phyloP scores from a whole-genome alignment of 2,113 vertebrate species.

The Grammomys surdaster region DNA sequence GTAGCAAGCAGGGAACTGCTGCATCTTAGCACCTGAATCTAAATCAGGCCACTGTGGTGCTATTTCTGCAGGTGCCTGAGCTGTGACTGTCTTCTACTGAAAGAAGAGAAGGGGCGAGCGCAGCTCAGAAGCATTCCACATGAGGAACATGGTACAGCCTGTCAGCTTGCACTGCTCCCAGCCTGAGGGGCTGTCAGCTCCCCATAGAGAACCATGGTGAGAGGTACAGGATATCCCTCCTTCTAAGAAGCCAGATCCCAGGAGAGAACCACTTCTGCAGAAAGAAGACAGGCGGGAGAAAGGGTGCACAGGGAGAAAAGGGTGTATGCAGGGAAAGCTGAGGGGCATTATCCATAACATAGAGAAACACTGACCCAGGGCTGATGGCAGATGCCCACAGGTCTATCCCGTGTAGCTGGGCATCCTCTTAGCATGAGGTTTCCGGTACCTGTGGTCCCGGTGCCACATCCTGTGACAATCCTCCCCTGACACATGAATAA shows the following conservation, averaged over 20 bases:
- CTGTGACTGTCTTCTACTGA: not conserved
- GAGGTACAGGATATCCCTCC: not conserved
- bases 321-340: fast-evolving
- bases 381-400: fast-evolving
- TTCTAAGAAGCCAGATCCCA: not conserved
- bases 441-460: not conserved
- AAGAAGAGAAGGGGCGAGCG: not conserved
- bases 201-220: not conserved
- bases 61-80: constrained; percentile 18
- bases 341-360: fast-evolving
- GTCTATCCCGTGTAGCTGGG: not conserved
- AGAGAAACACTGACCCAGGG: not conserved
- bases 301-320: not conserved
- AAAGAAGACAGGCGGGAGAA: not conserved
- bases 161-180: not conserved
- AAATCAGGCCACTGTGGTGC: constrained; percentile 4
- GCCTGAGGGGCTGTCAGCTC: not conserved
- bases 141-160: too few relatives aligned
- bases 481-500: not conserved
- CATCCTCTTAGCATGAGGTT: not conserved
- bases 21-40: not conserved
- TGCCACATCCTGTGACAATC: not conserved
- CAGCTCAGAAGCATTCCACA: not conserved
- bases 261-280: not conserved
- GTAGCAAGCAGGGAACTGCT: not conserved